Base-by-base conservation (phyloP, 2,113 vertebrate species). In the Megaceryle maxima region DNA sequence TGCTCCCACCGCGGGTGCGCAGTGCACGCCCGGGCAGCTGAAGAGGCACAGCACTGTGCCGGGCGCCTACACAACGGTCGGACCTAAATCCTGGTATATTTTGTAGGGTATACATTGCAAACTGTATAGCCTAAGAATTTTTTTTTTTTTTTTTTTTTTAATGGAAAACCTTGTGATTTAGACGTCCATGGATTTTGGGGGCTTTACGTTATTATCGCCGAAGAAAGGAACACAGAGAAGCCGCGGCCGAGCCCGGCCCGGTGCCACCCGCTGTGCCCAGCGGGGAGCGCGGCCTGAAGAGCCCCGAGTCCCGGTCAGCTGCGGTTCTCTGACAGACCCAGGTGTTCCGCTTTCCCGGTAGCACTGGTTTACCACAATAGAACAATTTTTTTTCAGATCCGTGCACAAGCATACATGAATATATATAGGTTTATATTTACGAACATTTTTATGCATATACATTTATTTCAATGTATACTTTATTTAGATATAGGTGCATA, bases 171-270 rank as follows among this genome's bases (percentile, higher is more conserved):
- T 56, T 6, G 60, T 28, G 16, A 43, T 53, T 25, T 15, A 50
- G 53, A 62, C 3, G 4, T 4, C 37, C 29, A 0, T 8, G 44
- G 43, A 13, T 26, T 41, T 46, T 15, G 1, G 2, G 46, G 37
- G 21, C 4, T 76, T 20, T 37, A 46, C 5, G 2, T 15, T 41
- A 63, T 3, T 57, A 9, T 6, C 24, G 48, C n/a, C 7, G 1
- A 6, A n/a, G 5, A 39, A 83, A 55, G 21, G 62, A 2, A 2
- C 9, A 3, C 39, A 5, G n/a, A 12, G 43, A 70, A 60, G 70
- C 50, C 17, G 37, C 21, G 14, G 50, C 37, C 9, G 17, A 48
- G 9, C 60, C 43, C 31, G 8, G 46, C 50, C 9, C 35, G 14
- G 16, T 76, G 80, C 39, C 83, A 22, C 28, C 13, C 4, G 2